phyloP scores from a whole-genome alignment of 2,888 invertebrate species.

The Tenthredo scrophulariae region DNA sequence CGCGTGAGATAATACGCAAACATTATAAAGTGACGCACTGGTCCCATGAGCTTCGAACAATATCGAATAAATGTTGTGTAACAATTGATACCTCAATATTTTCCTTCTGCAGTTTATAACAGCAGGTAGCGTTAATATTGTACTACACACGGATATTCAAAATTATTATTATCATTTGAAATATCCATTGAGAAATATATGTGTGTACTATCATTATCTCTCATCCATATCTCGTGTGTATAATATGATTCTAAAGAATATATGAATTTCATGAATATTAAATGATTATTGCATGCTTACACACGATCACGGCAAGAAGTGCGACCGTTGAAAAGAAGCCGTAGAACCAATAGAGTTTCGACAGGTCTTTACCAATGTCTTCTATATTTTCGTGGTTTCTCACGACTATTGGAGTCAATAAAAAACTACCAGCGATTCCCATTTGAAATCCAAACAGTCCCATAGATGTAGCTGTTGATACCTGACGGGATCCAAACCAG shows the following conservation, averaged over 20 bases:
- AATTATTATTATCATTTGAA: not conserved
- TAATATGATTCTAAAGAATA: not conserved
- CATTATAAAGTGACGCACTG: constrained; percentile 19
- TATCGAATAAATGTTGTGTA: constrained; percentile 18
- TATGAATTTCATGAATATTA: not conserved
- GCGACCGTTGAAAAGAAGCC: constrained; percentile 79
- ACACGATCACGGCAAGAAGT: constrained; percentile 80
- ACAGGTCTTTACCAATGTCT: constrained; percentile 75
- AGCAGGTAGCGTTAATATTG: not conserved
- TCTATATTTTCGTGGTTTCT: constrained; percentile 74
- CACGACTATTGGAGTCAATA: constrained; percentile 82
- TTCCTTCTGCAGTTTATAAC: not conserved
- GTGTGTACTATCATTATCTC: not conserved
- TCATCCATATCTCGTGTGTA: not conserved
- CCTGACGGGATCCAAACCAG: constrained; percentile 84
- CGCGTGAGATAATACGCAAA: constrained; percentile 7
- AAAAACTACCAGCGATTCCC: constrained; percentile 84
- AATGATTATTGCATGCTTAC: constrained; percentile 60
- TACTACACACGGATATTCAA: not conserved
- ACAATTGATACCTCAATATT: constrained; percentile 26
- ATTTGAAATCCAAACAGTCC: constrained; percentile 87
- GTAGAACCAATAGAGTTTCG: constrained; percentile 60
- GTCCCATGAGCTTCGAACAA: not conserved
- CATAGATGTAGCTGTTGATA: constrained; percentile 84
- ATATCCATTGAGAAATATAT: not conserved